Conservation (phyloP, 1,140 invertebrate species). For the Dinoponera quadriceps region DNA sequence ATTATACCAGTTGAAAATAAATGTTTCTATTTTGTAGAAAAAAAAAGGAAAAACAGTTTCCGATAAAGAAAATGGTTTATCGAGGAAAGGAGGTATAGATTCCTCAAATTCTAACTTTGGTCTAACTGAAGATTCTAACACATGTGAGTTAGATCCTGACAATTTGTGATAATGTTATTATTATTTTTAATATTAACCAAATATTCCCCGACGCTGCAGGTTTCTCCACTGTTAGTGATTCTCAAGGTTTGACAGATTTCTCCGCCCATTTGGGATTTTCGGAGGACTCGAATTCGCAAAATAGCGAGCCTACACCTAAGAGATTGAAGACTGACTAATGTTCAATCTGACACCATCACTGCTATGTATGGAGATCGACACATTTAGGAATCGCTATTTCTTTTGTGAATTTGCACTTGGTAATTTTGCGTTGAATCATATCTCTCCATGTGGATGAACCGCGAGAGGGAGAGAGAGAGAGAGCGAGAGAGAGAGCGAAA, state of each 20-base stretch:
- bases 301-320: constrained; percentile 92
- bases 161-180: not conserved
- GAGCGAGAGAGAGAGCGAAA: too few species aligned
- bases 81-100: constrained; percentile 89
- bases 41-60: constrained; percentile 89
- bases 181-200: constrained; percentile 1
- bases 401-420: constrained; percentile 59
- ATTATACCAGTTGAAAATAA: constrained; percentile 61
- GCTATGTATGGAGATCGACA: constrained; percentile 29
- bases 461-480: too few species aligned
- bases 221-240: constrained; percentile 96
- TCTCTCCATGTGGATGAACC: constrained; percentile 27
- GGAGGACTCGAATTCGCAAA: constrained; percentile 95
- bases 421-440: constrained; percentile 57
- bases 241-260: constrained; percentile 94
- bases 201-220: constrained; percentile 85
- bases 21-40: constrained; percentile 83
- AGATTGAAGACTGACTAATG: constrained; percentile 90
- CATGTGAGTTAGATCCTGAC: constrained; percentile 88
- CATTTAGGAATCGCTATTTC: constrained; percentile 64
- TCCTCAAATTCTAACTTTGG: constrained; percentile 93
- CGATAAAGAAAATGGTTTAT: constrained; percentile 92
- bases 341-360: constrained; percentile 48
- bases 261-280: constrained; percentile 94
- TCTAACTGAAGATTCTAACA: constrained; percentile 94